Base-by-base conservation (phyloP, 1,140 invertebrate species). In the Bombus picipes region DNA sequence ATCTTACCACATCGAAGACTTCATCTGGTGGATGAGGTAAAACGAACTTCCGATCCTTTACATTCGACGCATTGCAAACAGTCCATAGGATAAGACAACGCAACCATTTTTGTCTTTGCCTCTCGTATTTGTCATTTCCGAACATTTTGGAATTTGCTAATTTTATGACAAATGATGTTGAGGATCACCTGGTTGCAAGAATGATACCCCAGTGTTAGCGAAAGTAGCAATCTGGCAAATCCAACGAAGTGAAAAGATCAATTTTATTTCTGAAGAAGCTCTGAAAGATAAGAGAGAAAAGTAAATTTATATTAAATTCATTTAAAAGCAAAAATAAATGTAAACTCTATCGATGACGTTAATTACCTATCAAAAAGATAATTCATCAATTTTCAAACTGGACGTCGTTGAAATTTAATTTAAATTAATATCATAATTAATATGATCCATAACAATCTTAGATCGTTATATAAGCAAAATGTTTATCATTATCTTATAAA, bases 51-150 rank as follows among this genome's bases (percentile, higher is more conserved):
- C 1, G 5, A 66, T 32, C 0, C 1, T 34, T 62, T 57, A 47
- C 87, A 92, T 34, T 85, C 32, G n/a, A 92, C 66, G 12, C 90
- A 90, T 13, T 81, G 73, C 5, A 86, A 43, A 34, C 87, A 92
- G 53, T 92, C 82, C 39, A 89, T 3, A 5, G 88, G 81, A 73
- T 88, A 88, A 22, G 65, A 43, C n/a, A 90, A 43, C 68, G 39
- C 79, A 18, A 78, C 1, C 6, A 41, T 28, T n/a, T 59, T 65
- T 66, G 6, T 59, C 32, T 28, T 39, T 28, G 13, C 34, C 28
- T 18, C 5, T 18, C 1, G 28, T 34, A n/a, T 5, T n/a, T 68
- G 12, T 39, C 3, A 6, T 25, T 15, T 12, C 4, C 15, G 86
- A 85, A 59, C 90, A 92, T 47, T 86, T 53, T 5, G 79, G 81